Percentiles rank a stretch among this genome's conserved stretches.
These are phyloP conservation scores for Pollimyrus isidori DNA, from an alignment of 2,113 vertebrate species.

Conservation along the genomic window DNA sequence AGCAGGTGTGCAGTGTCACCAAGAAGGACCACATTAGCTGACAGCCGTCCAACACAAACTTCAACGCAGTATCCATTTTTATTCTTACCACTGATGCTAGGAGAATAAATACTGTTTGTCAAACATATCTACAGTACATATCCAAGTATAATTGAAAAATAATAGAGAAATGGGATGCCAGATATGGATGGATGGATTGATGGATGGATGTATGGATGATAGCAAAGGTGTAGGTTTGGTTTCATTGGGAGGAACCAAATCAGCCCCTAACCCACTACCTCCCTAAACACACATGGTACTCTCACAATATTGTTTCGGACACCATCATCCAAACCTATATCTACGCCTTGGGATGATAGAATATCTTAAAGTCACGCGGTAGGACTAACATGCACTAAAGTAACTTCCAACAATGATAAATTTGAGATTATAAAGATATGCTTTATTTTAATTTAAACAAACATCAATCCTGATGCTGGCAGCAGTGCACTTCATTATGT, in stretches of 20 bases:
- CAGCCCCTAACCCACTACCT: not conserved
- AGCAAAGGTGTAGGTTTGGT: not conserved
- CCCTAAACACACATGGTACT: not conserved
- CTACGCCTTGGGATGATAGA: not conserved
- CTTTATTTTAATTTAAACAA: not conserved
- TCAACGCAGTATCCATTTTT: not conserved
- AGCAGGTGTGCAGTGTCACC: not conserved
- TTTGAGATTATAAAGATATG: not conserved
- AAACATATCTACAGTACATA: not conserved
- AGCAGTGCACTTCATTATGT: not conserved
- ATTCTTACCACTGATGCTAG: not conserved
- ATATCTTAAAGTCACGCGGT: not conserved
- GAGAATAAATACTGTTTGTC: not conserved
- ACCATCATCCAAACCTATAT: not conserved
- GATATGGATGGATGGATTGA: not conserved
- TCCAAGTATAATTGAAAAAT: not conserved
- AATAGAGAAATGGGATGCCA: not conserved
- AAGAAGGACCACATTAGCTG: not conserved
- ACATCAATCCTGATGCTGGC: not conserved
- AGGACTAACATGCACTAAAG: not conserved
- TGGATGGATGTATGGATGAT: not conserved
- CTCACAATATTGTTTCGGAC: not conserved
- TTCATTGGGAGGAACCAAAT: not conserved
- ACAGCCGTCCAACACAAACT: not conserved
- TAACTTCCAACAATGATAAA: not conserved